Conservation (phyloP, 2,113 vertebrate species). For the Diglossa brunneiventris region DNA sequence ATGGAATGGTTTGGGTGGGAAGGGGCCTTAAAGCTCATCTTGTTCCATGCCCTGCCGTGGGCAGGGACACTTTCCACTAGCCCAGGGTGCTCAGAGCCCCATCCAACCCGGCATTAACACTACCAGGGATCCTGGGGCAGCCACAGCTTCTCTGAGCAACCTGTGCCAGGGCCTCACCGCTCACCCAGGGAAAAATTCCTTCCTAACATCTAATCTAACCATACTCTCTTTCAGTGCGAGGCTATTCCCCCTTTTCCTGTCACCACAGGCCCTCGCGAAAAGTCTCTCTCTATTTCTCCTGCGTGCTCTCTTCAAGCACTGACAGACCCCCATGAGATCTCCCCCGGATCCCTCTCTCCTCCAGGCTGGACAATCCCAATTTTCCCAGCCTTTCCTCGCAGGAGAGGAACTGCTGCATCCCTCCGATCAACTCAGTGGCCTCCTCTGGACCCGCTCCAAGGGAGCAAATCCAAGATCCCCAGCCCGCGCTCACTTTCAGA, state of each 20-base stretch:
- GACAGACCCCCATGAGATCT: neutral
- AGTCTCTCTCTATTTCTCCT: neutral
- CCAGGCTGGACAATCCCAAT: neutral
- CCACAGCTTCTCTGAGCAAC: neutral
- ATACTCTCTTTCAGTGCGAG: neutral
- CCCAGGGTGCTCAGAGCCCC: neutral
- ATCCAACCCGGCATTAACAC: neutral
- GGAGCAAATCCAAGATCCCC: neutral
- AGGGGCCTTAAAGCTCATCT: neutral
- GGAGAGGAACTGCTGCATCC: neutral
- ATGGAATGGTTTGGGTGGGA: neutral
- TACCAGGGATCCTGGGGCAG: neutral
- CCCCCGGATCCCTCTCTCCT: neutral
- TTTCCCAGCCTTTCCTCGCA: neutral
- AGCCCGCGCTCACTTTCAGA: neutral
- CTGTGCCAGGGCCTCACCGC: neutral
- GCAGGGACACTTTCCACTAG: neutral
- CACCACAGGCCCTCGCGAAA: neutral
- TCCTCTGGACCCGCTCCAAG: neutral
- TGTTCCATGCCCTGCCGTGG: neutral
- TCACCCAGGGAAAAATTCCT: neutral
- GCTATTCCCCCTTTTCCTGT: neutral
- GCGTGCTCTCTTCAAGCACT: neutral
- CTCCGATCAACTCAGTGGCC: neutral
- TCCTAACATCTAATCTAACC: neutral